Percentiles rank a stretch among this genome's conserved stretches.
phyloP scores from a whole-genome alignment of 2,797 vertebrate genomes.

The Fundulus diaphanus region DNA sequence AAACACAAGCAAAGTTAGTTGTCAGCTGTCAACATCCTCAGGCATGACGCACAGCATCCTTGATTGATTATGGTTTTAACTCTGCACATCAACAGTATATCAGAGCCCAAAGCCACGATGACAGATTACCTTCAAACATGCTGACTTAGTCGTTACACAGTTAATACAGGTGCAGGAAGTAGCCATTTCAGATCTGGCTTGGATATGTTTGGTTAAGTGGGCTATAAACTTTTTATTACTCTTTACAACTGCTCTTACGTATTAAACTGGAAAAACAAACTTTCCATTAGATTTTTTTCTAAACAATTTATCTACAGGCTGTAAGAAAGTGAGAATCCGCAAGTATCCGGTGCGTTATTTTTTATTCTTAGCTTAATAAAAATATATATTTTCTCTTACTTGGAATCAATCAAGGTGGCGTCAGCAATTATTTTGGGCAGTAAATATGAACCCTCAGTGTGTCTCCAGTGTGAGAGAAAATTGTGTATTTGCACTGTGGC shows the following conservation, averaged over 20 bases:
- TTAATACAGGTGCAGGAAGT: background rate
- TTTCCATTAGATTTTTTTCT: background rate
- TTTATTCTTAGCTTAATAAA: background rate
- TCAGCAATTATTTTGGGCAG: background rate
- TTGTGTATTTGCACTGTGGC: conserved; percentile 61
- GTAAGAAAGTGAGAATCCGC: background rate
- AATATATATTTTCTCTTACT: background rate
- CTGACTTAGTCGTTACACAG: background rate
- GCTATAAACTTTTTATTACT: background rate
- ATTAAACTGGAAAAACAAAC: background rate
- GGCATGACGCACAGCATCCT: background rate
- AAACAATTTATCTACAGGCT: background rate
- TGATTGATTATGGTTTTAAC: background rate
- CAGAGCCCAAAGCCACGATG: background rate
- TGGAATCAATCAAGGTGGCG: background rate
- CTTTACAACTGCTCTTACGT: background rate
- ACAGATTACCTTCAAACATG: background rate
- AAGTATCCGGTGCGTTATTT: background rate
- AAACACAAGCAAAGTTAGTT: background rate
- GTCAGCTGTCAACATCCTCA: background rate
- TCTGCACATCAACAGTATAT: conserved; percentile 1
- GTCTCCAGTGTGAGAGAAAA: conserved; percentile 44
- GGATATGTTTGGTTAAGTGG: background rate
- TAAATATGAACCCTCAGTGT: conserved; percentile 28
- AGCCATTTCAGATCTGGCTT: background rate